A percentile compares a stretch with the other conserved stretches of the same genome.
Conservation (phyloP, 2,113 vertebrate genomes). For the Lanius ludovicianus region DNA sequence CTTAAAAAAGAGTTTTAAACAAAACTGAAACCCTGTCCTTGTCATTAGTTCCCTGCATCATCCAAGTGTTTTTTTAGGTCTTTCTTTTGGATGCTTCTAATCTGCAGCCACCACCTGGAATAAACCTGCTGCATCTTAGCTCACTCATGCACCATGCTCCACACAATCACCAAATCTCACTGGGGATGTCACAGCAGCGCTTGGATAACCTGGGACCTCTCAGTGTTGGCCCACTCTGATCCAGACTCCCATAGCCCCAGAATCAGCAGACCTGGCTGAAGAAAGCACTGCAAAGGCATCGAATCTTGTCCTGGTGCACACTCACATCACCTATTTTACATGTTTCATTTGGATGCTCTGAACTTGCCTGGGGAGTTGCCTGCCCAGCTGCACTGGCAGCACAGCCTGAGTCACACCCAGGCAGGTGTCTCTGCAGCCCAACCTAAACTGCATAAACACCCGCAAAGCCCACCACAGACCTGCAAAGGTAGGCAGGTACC, state of each 20-base stretch:
- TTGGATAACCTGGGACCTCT: rapidly evolving
- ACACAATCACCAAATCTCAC: rapidly evolving
- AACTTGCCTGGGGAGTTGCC: neutral
- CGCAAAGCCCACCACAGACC: rapidly evolving
- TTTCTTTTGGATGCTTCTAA: neutral
- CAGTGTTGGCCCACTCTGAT: rapidly evolving
- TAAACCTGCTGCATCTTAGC: rapidly evolving
- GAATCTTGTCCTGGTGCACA: rapidly evolving
- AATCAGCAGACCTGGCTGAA: neutral
- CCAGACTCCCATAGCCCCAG: rapidly evolving
- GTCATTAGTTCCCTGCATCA: neutral
- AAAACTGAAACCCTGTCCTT: neutral
- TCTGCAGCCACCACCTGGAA: neutral
- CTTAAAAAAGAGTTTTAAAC: neutral
- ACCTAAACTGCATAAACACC: rapidly evolving
- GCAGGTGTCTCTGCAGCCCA: neutral
- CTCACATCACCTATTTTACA: neutral
- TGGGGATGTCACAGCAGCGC: neutral
- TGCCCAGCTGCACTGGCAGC: rapidly evolving
- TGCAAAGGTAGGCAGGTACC: neutral
- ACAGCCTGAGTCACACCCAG: neutral
- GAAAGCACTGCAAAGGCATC: rapidly evolving
- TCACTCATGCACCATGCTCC: rapidly evolving
- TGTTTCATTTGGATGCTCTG: neutral
- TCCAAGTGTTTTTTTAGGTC: neutral